Evolutionary conservation across 1,140 invertebrate genomes (phyloP), one percentile per base, ranked within the genome.

Genomic region (Rhopalosiphum padi): DNA sequence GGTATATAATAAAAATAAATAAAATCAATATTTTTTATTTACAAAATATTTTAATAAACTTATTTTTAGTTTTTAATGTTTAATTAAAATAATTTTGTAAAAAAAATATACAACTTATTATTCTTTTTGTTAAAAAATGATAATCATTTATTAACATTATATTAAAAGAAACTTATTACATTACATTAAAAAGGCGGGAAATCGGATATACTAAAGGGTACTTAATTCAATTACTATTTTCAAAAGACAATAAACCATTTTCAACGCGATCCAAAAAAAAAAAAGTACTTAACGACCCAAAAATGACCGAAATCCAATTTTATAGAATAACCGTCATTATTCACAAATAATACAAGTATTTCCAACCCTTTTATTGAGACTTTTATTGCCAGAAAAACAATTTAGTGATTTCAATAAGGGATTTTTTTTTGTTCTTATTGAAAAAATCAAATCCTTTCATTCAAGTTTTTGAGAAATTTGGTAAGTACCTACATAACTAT

Each of bases 321-420:
- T n/a, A 68, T 90, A 90, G 9, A 60, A 90, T n/a, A 41, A 68
- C 55, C 89, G 55, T 68, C 60, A 90, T 90, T 37, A 68, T 90
- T 90, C 53, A 90, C 53, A 43, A 90, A 68, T 41, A 90, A 90
- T 68, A 48, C 37, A n/a, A 60, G 7, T 30, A 68, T 43, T 90
- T 68, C 21, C 55, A 21, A 68, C 23, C 25, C 15, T 43, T 90
- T 55, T 90, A 23, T 68, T 41, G 37, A 37, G 23, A 25, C 37
- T 43, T 43, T 43, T 21, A 53, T 41, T 43, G 23, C 22, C 35
- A n/a, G 7, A 2, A 43, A 68, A 90, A 90, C 55, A 90, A 43
- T 68, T 25, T 90, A 46, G 5, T 46, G 37, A 60, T 9, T n/a
- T 9, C 5, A 46, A 90, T 43, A 43, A n/a, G 43, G 6, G 30